Evolutionary conservation across 2,113 vertebrate species (phyloP).

Genomic region (Isichthys henryi): DNA sequence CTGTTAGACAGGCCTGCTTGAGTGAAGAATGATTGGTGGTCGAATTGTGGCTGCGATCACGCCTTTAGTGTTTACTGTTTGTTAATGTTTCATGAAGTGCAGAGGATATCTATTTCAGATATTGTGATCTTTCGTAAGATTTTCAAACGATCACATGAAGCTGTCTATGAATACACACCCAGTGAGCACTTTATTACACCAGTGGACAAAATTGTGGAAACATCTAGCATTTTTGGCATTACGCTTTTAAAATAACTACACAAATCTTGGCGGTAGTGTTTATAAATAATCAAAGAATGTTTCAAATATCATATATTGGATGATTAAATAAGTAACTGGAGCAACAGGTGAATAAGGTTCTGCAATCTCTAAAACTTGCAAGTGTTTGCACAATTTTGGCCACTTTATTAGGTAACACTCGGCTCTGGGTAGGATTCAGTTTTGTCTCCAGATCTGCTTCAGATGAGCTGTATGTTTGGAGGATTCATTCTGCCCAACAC

Average conservation of each 20-base stretch:
- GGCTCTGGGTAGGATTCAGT: background rate
- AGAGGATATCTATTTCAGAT: background rate
- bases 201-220: background rate
- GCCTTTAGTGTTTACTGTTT: background rate
- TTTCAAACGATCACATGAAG: background rate
- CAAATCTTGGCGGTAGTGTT: background rate
- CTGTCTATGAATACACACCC: background rate
- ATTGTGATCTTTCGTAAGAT: background rate
- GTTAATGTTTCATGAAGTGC: background rate
- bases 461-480: background rate
- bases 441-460: background rate
- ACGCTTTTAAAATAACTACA: background rate
- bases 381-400: background rate
- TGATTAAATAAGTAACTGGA: background rate
- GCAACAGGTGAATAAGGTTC: background rate
- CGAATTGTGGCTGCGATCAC: background rate
- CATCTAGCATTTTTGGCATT: background rate
- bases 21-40: slow-evolving; percentile 57
- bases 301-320: background rate
- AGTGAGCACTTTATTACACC: background rate
- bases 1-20: slow-evolving; percentile 53
- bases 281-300: background rate
- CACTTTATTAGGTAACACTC: background rate
- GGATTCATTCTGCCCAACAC: background rate
- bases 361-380: background rate